A percentile compares a stretch with the other conserved stretches of the same genome.
Conservation (phyloP, 2,797 vertebrate genomes). For the Fringilla coelebs region DNA sequence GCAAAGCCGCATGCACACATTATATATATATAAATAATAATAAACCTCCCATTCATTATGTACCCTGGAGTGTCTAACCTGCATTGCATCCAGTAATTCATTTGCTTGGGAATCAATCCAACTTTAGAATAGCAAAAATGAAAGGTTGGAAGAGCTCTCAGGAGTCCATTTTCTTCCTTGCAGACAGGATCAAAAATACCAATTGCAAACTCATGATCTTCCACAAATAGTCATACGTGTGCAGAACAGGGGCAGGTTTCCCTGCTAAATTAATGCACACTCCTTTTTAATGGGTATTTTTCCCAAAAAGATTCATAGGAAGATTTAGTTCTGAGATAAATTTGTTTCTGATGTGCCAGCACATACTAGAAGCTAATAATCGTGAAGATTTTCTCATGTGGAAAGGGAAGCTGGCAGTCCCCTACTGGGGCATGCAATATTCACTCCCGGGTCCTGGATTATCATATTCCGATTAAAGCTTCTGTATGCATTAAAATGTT, state of each 20-base stretch:
- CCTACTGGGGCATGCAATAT: background rate
- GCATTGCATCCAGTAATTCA: constrained; percentile 18
- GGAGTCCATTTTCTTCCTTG: constrained; percentile 20
- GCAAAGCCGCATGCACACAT: background rate
- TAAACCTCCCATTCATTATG: background rate
- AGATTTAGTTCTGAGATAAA: background rate
- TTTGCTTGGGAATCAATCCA: constrained; percentile 52
- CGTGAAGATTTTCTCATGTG: background rate
- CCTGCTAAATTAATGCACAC: background rate
- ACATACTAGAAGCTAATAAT: constrained; percentile 8
- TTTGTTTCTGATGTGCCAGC: background rate
- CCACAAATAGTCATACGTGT: background rate
- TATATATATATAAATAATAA: constrained; percentile 39
- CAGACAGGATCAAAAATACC: constrained; percentile 1
- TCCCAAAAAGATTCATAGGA: background rate
- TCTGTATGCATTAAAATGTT: background rate
- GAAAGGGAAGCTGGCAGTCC: background rate
- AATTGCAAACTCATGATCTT: background rate
- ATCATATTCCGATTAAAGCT: background rate
- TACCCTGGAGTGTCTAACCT: constrained; percentile 45
- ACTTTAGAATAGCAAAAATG: constrained; percentile 4
- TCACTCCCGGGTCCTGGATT: background rate
- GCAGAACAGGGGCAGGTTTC: background rate
- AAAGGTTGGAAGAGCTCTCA: constrained; percentile 43
- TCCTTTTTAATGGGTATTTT: background rate